Conservation (phyloP, 2,797 vertebrate genomes). For the Crenichthys baileyi region DNA sequence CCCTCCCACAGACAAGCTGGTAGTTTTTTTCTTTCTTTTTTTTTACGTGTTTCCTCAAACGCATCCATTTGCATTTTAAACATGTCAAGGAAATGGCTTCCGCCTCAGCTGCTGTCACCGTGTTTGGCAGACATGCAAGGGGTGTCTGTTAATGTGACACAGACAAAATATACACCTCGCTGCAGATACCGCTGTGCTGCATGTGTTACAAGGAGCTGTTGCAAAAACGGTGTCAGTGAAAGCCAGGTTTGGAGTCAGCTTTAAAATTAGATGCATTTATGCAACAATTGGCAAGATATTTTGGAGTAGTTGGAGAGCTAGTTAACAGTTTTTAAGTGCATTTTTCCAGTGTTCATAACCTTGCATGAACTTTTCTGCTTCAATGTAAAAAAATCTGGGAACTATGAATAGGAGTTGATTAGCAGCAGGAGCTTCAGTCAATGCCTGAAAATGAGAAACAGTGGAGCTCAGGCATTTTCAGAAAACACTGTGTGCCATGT, state of each 20-base stretch:
- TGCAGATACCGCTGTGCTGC: conserved; percentile 50
- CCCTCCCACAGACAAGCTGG: conserved; percentile 79
- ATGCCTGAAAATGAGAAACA: conserved; percentile 34
- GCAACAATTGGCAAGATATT: conserved; percentile 15
- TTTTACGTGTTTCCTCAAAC: conserved; percentile 65
- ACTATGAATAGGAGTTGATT: conserved; percentile 43
- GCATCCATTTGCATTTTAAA: conserved; percentile 80
- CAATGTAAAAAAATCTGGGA: conserved; percentile 14
- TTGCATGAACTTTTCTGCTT: neutral
- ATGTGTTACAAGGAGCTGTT: conserved; percentile 53
- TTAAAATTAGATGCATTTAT: conserved; percentile 15
- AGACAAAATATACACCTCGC: conserved; percentile 57
- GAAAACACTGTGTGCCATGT: conserved; percentile 26
- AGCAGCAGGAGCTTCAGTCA: conserved; percentile 35
- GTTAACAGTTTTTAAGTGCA: neutral
- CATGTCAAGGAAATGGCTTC: conserved; percentile 75
- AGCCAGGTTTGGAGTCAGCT: conserved; percentile 25
- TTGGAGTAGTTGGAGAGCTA: neutral
- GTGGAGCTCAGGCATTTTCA: conserved; percentile 41
- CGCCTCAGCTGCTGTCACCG: conserved; percentile 71
- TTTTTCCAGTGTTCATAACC: neutral
- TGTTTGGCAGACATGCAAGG: conserved; percentile 68
- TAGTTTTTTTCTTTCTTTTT: conserved; percentile 32
- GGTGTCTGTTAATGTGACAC: conserved; percentile 69
- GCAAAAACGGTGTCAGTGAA: conserved; percentile 40